Evolutionary conservation across 2,888 invertebrate species (phyloP), one percentile per base, ranked within the genome.

Genomic region (Pocota personata): DNA sequence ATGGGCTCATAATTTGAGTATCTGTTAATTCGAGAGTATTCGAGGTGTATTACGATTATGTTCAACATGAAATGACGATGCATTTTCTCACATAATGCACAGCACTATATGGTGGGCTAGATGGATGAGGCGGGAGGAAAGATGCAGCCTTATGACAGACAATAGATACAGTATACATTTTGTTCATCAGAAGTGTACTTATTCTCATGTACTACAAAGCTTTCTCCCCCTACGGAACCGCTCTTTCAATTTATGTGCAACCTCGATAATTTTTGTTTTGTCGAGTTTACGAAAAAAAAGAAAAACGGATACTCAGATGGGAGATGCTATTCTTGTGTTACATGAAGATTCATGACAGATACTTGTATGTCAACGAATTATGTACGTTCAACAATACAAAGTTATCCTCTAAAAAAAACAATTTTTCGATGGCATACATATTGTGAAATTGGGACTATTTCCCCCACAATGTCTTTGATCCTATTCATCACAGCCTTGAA

Each of bases 201-300:
- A 73, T 75, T 73, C 62, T 75, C 69, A 57, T 62, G 69, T 46
- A 64, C 57, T 83, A 79, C 75, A 84, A 73, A 75, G 79, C 69
- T 73, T 77, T 76, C 48, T 71, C 78, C 84, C 84, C 84, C 66
- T 76, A 48, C 71, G 76, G 52, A 72, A 57, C 66, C 52, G 72
- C 80, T 64, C 75, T 86, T 76, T 86, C 80, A 86, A 86, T 86
- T n/a, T 86, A 72, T 60, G 30, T 75, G 66, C 80, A 86, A 76
- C 84, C 80, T 76, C 84, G 80, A 80, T 80, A 80, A 66, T 71
- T 67, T 80, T 76, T 75, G 48, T 75, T 71, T 27, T 86, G 66
- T 67, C 64, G 71, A 79, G 67, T 69, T 55, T 75, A 62, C 43
- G n/a, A 72, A 40, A 66, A 75, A 30, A 66, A 76, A 55, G 14